phyloP scores from a whole-genome alignment of 2,113 vertebrate genomes.

The Piprites chloris region DNA sequence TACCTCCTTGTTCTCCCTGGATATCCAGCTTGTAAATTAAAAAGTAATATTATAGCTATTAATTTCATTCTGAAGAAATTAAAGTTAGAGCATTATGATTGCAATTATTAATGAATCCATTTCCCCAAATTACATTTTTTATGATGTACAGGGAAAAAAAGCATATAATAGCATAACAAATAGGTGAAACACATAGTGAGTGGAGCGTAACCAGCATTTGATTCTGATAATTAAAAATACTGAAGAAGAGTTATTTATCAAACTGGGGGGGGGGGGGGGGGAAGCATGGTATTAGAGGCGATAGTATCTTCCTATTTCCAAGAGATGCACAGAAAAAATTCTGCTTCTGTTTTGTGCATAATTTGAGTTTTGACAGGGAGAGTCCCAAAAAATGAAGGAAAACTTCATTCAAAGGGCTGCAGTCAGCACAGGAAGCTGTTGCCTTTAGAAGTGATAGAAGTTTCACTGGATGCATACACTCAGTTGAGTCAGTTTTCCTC shows the following conservation, averaged over 20 bases:
- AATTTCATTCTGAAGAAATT: slow-evolving; percentile 27
- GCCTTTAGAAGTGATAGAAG: neutral
- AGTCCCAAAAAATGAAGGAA: neutral
- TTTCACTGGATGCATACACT: neutral
- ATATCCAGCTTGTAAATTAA: slow-evolving; percentile 29
- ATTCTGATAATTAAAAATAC: slow-evolving; percentile 40
- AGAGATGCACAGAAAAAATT: neutral
- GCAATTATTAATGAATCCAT: slow-evolving; percentile 13
- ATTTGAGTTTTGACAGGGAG: slow-evolving; percentile 9
- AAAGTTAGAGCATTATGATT: neutral
- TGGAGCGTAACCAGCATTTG: neutral
- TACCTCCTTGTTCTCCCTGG: neutral
- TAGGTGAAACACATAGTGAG: slow-evolving; percentile 8
- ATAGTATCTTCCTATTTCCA: neutral
- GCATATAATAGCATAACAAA: neutral
- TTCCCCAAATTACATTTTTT: slow-evolving; percentile 24
- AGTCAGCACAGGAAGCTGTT: neutral
- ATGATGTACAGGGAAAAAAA: slow-evolving; percentile 1
- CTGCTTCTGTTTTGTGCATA: neutral
- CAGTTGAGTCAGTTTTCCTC: neutral
- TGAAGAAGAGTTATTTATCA: neutral
- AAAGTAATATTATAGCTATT: slow-evolving; percentile 18
- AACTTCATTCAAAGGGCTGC: neutral
- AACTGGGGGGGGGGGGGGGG: neutral
- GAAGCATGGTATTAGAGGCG: neutral